These are phyloP conservation scores for Arnoldichthys spilopterus DNA, from an alignment of 2,797 vertebrate species.

Conservation along the genomic window DNA sequence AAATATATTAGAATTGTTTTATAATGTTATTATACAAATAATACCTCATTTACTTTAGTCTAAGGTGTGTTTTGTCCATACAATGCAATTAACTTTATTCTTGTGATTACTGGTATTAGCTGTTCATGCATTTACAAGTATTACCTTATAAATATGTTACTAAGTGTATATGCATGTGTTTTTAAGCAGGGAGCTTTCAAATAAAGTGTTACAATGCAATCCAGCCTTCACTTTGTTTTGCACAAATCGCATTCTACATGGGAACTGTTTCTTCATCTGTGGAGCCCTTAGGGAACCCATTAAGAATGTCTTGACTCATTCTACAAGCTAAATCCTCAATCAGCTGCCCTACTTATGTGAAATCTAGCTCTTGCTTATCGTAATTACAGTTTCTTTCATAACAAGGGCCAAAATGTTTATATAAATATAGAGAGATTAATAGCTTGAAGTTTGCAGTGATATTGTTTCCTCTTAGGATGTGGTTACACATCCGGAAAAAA, in stretches of 20 bases:
- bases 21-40: no score
- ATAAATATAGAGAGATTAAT: constrained; percentile 45
- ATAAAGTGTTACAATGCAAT: not conserved
- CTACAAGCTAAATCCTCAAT: constrained; percentile 44
- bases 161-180: not conserved
- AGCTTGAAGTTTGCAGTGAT: constrained; percentile 12
- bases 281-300: constrained; percentile 41
- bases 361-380: constrained; percentile 48
- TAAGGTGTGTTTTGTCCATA: no score
- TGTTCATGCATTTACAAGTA: not conserved
- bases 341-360: constrained; percentile 40
- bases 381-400: constrained; percentile 46
- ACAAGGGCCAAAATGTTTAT: constrained; percentile 36
- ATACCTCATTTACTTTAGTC: not conserved
- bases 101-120: not conserved
- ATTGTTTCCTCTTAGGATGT: constrained; percentile 4
- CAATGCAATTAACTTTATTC: no score
- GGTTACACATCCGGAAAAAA: not conserved
- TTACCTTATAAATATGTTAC: not conserved
- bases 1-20: no score
- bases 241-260: constrained; percentile 4
- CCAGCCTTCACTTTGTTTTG: constrained; percentile 21
- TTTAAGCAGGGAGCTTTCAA: not conserved
- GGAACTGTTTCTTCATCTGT: constrained; percentile 48
- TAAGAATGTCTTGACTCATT: constrained; percentile 45